These are phyloP conservation scores for Idaea aversata DNA, from an alignment of 2,888 invertebrate species.

Conservation along the genomic window DNA sequence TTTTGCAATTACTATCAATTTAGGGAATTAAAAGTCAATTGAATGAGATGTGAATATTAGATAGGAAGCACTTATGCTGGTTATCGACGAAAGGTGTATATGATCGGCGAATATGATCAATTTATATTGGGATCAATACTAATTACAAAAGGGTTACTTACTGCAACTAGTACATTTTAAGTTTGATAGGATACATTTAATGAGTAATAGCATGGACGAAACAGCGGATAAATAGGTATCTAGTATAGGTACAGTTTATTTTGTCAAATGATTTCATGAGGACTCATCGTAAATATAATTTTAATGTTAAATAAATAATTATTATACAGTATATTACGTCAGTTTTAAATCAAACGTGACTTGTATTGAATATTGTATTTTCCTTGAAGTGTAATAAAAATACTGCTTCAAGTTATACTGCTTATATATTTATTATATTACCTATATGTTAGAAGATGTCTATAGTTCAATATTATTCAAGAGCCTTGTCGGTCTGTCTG, in stretches of 20 bases:
- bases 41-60: too few relatives aligned
- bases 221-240: too few relatives aligned
- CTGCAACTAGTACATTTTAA: too few relatives aligned
- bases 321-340: neutral
- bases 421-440: neutral
- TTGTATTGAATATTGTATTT: neutral
- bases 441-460: neutral
- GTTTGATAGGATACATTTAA: too few relatives aligned
- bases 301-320: neutral
- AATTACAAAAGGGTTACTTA: too few relatives aligned
- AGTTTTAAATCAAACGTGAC: neutral
- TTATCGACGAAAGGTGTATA: too few relatives aligned
- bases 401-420: neutral
- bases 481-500: neutral
- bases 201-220: too few relatives aligned
- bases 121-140: too few relatives aligned
- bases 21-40: too few relatives aligned
- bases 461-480: neutral
- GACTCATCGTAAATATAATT: neutral
- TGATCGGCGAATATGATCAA: too few relatives aligned
- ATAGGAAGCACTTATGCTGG: too few relatives aligned
- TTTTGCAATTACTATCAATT: too few relatives aligned
- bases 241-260: neutral
- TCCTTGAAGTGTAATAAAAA: neutral
- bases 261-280: neutral